Base-by-base conservation (phyloP, 2,888 invertebrate species). In the Monopis laevigella region DNA sequence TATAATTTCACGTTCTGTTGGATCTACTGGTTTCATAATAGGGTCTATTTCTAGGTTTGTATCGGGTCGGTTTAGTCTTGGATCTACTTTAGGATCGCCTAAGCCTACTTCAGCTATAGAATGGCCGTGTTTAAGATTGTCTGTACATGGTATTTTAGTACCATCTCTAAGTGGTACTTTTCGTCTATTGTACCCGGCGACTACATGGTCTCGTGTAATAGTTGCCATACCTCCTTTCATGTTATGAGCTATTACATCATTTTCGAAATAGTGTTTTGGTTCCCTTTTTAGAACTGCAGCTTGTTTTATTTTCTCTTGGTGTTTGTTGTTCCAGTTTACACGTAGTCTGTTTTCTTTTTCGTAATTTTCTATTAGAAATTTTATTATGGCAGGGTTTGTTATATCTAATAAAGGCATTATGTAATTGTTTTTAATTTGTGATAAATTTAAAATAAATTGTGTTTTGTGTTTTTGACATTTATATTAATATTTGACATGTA, bases 331-430 rank as follows among this genome's bases (percentile, higher is more conserved):
- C 69, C 69, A 69, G 26, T 56, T 61, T 5, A 62, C 45, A 1
- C 66, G 56, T 3, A 62, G 45, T 2, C 55, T 55, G 41, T 55
- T 63, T 44, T 67, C 67, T 39, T 58, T 65, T 30, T 65, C 62
- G 46, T 63, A 62, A 39, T 53, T 59, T 47, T 68, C 65, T 17
- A 54, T 55, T 5, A 67, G 54, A 45, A 65, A 59, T 40, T 54
- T 58, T 32, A 65, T 62, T 2, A 61, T 47, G n/a, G 54, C 54
- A 0, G 67, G 67, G 16, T 60, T 61, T 2, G 53, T 61, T 30
- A 65, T 60, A 42, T 69, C 67, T 10, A 55, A 14, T 19, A 58
- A 42, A 40, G 65, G 54, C 63, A 67, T 66, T 48, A 48, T 56
- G n/a, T n/a, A n/a, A n/a, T n/a, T n/a, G n/a, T n/a, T n/a, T n/a